Evolutionary conservation across 37 sponge, comb jelly and placozoan genomes (phyloP), one percentile per base, ranked within the genome.

Genomic region (Hormiphora californensis): DNA sequence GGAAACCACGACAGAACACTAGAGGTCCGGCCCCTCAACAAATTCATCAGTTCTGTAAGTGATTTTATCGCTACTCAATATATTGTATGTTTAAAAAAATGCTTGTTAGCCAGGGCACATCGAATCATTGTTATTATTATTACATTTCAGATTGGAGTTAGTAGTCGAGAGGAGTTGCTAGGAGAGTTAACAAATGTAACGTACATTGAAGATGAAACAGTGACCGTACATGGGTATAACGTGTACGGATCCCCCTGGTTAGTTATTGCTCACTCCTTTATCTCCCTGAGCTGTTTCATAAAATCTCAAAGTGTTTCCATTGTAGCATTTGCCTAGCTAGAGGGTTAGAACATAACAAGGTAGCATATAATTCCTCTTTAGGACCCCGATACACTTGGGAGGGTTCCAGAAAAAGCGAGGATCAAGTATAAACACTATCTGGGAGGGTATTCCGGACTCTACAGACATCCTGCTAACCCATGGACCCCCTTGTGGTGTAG

Each of bases 381-480:
- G 67, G 67, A 65, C 67, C 15, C 67, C 67, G 1, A 38, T 65
- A 19, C 67, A 65, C 35, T 17, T 65, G 17, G 67, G 67, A 3
- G 67, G 67, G 8, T 65, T 65, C 37, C 67, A 65, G 37, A 65
- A 65, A 19, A 35, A 65, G 37, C 32, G 67, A 65, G 67, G 67
- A 34, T 7, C 9, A 3, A 65, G 67, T 65, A 65, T 65, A 35
- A 30, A 28, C 12, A 33, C 37, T 34, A 65, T 28, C 21, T 65
- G 67, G 67, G 37, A 65, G 11, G 8, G 51, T 17, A 46, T 91
- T 19, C 92, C 92, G 22, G 49, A 49, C 25, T 81, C 43, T 22
- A 73, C 86, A 15, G 92, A 91, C 69, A 88, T 91, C 0, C 90
- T 91, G 53, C 46, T 91, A 41, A 91, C 92, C 8, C 92, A 91